These are phyloP conservation scores for Phymorhynchus buccinoides DNA, from an alignment of 1,140 invertebrate species.

Conservation along the genomic window DNA sequence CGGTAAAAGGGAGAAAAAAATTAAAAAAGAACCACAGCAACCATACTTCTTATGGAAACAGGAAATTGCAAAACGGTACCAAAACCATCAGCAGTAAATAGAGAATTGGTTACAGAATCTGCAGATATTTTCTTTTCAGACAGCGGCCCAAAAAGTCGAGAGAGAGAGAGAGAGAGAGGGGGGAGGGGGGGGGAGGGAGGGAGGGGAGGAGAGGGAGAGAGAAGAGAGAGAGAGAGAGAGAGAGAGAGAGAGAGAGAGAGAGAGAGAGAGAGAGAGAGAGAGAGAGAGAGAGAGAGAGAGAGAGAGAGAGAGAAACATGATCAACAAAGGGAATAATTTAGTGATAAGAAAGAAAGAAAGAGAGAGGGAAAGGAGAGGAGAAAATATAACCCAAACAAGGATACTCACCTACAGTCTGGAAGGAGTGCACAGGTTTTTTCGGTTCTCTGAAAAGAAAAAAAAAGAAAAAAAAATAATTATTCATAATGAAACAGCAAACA, in stretches of 20 bases:
- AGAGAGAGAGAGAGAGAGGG: neutral
- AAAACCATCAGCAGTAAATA: too few species aligned
- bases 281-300: neutral
- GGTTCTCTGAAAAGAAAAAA: conserved; percentile 78
- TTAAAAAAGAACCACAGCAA: too few species aligned
- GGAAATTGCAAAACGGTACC: too few species aligned
- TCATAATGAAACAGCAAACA: too few species aligned
- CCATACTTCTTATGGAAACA: too few species aligned
- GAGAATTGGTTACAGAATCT: too few species aligned
- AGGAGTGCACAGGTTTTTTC: conserved; percentile 84
- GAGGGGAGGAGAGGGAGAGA: neutral
- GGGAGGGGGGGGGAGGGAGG: neutral
- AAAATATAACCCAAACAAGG: neutral
- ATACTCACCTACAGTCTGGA: conserved; percentile 83
- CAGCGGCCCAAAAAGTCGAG: neutral
- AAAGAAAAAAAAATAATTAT: too few species aligned
- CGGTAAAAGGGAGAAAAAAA: too few species aligned
- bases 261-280: neutral
- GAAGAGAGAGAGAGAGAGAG: neutral
- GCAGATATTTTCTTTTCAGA: too few species aligned
- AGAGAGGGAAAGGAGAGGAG: neutral
- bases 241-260: neutral
- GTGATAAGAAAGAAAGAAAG: neutral
- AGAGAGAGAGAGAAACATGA: neutral
- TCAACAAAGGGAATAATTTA: neutral